A percentile compares a stretch with the other conserved stretches of the same genome.
Evolutionary conservation across 2,797 vertebrate genomes (phyloP).

Genomic region (Malacoctenus gilli): DNA sequence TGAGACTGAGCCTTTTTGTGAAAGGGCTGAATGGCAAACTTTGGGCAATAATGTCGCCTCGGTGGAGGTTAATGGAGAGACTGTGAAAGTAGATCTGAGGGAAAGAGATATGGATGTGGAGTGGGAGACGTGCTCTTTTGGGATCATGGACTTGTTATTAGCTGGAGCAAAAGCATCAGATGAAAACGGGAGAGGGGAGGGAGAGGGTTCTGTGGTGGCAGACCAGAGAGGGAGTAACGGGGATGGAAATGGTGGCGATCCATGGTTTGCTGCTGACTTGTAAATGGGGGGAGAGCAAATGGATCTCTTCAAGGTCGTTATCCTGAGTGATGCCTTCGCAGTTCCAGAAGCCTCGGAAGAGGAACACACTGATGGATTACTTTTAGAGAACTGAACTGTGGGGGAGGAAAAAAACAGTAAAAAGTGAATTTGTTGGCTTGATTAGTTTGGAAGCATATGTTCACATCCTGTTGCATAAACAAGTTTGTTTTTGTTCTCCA

Average conservation of each 20-base stretch:
- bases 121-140: slow-evolving; percentile 11
- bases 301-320: slow-evolving; percentile 21
- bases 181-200: not conserved
- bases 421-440: slow-evolving; percentile 1
- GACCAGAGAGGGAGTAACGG: slow-evolving; percentile 23
- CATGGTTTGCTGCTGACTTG: slow-evolving; percentile 30
- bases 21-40: slow-evolving; percentile 37
- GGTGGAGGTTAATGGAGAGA: slow-evolving; percentile 52
- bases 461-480: too few species aligned
- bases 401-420: slow-evolving; percentile 22
- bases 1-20: slow-evolving; percentile 26
- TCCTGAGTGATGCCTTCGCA: slow-evolving; percentile 42
- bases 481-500: too few species aligned
- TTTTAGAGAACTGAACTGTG: slow-evolving; percentile 39
- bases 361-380: slow-evolving; percentile 19
- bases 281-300: slow-evolving; percentile 12
- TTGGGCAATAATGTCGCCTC: slow-evolving; percentile 42
- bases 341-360: slow-evolving; percentile 36
- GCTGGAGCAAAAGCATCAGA: slow-evolving; percentile 18
- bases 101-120: slow-evolving; percentile 25
- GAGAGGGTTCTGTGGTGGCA: slow-evolving; percentile 26
- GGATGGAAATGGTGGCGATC: slow-evolving; percentile 29
- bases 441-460: slow-evolving; percentile 1
- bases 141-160: not conserved
- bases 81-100: slow-evolving; percentile 58